Conservation (phyloP, 1,140 invertebrate species). For the Hyphantria cunea region DNA sequence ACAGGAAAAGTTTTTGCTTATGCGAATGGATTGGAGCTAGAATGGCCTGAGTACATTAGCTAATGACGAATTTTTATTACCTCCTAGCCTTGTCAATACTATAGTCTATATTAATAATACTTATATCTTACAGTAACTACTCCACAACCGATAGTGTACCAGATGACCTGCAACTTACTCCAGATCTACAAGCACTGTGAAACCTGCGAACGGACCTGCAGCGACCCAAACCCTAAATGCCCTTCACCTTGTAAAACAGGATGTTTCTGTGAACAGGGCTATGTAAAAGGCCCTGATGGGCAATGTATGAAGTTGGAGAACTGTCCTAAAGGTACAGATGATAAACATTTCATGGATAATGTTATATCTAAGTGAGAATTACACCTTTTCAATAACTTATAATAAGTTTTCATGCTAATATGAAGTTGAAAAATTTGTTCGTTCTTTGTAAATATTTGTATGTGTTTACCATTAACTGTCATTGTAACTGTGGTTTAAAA, state of each 20-base stretch:
- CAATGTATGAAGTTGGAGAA: conserved; percentile 45
- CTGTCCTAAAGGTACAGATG: conserved; percentile 49
- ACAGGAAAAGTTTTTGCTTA: no score
- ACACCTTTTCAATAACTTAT: no score
- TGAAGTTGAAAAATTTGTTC: no score
- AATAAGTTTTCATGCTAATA: no score
- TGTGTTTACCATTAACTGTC: no score
- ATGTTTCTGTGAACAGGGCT: conserved; percentile 54
- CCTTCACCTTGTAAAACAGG: conserved; percentile 37
- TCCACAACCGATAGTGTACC: conserved; percentile 22
- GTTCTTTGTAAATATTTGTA: no score
- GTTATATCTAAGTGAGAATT: background rate
- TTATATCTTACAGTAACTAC: conserved; percentile 25
- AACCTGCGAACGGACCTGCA: conserved; percentile 50
- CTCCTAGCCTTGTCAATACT: no score
- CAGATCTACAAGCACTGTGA: conserved; percentile 46
- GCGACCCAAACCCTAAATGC: conserved; percentile 41
- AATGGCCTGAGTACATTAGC: no score
- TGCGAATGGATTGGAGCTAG: no score
- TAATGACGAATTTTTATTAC: no score
- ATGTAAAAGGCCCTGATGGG: conserved; percentile 44
- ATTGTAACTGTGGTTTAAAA: no score
- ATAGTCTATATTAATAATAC: no score
- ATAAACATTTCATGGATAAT: background rate
- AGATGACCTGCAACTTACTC: conserved; percentile 38